phyloP scores from a whole-genome alignment of 2,113 vertebrate genomes.

The Tonatia bakeri region DNA sequence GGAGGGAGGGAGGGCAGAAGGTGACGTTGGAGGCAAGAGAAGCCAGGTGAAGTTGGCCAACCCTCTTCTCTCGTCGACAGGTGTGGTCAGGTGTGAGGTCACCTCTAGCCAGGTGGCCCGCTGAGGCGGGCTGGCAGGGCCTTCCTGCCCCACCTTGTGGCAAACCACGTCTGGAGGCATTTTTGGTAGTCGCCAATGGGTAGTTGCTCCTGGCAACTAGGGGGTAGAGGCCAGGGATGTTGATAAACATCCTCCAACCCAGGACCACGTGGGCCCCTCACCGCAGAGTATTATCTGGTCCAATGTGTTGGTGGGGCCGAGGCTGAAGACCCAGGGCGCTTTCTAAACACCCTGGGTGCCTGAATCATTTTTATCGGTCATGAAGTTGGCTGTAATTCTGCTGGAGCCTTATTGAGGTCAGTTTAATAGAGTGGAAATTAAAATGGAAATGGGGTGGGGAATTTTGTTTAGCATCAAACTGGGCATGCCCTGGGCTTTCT shows the following conservation, averaged over 20 bases:
- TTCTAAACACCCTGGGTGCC: too few relatives aligned
- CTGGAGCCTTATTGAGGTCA: accelerated
- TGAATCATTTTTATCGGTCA: accelerated
- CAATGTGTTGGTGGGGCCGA: accelerated
- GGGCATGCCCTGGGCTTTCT: not conserved
- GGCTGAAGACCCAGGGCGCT: accelerated
- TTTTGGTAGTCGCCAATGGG: too few relatives aligned
- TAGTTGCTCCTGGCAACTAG: not conserved
- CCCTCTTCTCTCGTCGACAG: not conserved
- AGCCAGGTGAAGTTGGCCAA: not conserved
- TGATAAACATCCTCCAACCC: accelerated
- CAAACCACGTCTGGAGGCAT: not conserved
- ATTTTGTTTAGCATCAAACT: not conserved
- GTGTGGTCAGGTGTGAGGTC: not conserved
- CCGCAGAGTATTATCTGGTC: not conserved
- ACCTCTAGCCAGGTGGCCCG: not conserved
- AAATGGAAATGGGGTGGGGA: not conserved
- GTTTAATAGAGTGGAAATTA: not conserved
- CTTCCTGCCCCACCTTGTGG: not conserved
- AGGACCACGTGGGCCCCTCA: too few relatives aligned
- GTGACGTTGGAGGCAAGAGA: not conserved
- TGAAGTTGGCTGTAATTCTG: accelerated
- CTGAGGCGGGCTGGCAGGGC: not conserved
- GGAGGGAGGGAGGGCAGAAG: not conserved
- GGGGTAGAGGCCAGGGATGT: not conserved